Evolutionary conservation across 2,888 invertebrate genomes (phyloP).

Genomic region (Xylota sylvarum): DNA sequence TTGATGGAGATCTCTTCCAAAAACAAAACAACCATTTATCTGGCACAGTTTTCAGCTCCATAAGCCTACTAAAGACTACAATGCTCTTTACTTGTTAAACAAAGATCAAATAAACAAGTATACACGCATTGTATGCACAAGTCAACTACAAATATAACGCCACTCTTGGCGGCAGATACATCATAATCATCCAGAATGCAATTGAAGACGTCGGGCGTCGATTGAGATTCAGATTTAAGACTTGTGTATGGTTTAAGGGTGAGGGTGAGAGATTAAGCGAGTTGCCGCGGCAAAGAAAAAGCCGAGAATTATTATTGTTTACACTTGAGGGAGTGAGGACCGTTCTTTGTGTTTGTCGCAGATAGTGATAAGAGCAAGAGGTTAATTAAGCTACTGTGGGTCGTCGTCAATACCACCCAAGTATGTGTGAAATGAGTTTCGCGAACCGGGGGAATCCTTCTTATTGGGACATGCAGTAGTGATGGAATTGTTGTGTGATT

Average conservation of each 20-base stretch:
- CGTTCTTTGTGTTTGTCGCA: conserved; percentile 52
- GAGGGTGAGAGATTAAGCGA: conserved; percentile 57
- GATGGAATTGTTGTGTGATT: too few relatives aligned
- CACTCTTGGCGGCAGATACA: conserved; percentile 47
- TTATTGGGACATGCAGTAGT: too few relatives aligned
- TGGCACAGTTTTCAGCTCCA: conserved; percentile 38
- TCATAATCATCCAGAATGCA: conserved; percentile 48
- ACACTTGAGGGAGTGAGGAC: conserved; percentile 55
- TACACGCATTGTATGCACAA: conserved; percentile 29
- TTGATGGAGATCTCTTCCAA: conserved; percentile 28
- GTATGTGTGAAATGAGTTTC: conserved; percentile 2
- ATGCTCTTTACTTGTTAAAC: conserved; percentile 25
- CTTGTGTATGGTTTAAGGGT: conserved; percentile 48
- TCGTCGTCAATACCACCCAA: conserved; percentile 43
- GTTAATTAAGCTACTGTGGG: conserved; percentile 70
- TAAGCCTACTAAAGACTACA: conserved; percentile 31
- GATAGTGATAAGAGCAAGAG: conserved; percentile 51
- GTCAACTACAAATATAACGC: conserved; percentile 32
- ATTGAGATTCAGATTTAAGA: conserved; percentile 43
- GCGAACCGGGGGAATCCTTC: neutral
- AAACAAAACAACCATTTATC: neutral
- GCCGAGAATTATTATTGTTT: conserved; percentile 58
- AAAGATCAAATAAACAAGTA: conserved; percentile 52
- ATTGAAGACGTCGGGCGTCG: conserved; percentile 40
- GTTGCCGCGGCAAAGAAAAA: conserved; percentile 51